A percentile compares a stretch with the other conserved stretches of the same genome.
Evolutionary conservation across 2,888 invertebrate genomes (phyloP).

Genomic region (Tetranychus truncatus): DNA sequence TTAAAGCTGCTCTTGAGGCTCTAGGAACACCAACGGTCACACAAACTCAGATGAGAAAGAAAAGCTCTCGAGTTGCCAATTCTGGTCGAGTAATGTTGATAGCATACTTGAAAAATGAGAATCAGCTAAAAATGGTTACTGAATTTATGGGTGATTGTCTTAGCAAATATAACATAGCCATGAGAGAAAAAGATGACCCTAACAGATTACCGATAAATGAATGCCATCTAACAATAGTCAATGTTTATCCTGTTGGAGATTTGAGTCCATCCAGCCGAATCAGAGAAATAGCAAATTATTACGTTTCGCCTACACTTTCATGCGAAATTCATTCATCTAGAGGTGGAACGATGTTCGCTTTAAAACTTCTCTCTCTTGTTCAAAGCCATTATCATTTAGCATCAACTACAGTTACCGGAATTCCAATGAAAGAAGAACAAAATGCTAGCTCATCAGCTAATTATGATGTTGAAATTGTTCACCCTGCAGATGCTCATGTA

Average conservation of each 20-base stretch:
- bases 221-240: conserved; percentile 73
- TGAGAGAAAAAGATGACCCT: neutral
- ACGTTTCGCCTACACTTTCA: conserved; percentile 27
- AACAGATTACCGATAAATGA: conserved; percentile 50
- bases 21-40: conserved; percentile 9
- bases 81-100: conserved; percentile 17
- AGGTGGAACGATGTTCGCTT: conserved; percentile 28
- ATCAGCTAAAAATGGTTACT: conserved; percentile 6
- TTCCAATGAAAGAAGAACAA: conserved; percentile 99
- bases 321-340: conserved; percentile 27
- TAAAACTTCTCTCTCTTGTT: conserved; percentile 33
- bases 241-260: conserved; percentile 62
- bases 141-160: conserved; percentile 15
- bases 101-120: conserved; percentile 15
- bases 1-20: neutral
- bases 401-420: conserved; percentile 84
- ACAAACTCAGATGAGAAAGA: conserved; percentile 6
- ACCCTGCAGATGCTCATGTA: conserved; percentile 64
- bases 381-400: conserved; percentile 66
- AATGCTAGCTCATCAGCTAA: conserved; percentile 93
- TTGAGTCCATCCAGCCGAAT: conserved; percentile 41
- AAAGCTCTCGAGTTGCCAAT: conserved; percentile 8
- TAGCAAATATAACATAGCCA: conserved; percentile 10
- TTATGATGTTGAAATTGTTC: conserved; percentile 93
- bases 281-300: conserved; percentile 12